A percentile compares a stretch with the other conserved stretches of the same genome.
phyloP scores from a whole-genome alignment of 1,140 invertebrate species.

The Metaphire vulgaris region DNA sequence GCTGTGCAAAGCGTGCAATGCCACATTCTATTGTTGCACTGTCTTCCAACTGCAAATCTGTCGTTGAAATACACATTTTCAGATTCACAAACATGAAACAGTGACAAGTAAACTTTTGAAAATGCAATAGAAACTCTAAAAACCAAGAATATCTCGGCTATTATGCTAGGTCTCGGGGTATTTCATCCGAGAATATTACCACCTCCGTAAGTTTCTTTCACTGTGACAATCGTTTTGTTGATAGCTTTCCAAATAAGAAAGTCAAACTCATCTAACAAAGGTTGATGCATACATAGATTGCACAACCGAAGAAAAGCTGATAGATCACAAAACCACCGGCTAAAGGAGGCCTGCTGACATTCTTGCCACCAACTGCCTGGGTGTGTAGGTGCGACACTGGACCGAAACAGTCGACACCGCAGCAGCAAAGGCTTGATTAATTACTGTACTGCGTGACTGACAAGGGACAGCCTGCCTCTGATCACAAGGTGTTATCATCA shows the following conservation, averaged over 20 bases:
- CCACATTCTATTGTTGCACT: constrained; percentile 1
- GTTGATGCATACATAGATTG: too few species aligned
- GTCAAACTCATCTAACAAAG: too few species aligned
- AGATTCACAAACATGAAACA: not conserved
- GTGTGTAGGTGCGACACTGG: not conserved
- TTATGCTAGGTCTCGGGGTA: not conserved
- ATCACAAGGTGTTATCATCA: not conserved
- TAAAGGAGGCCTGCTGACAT: too few species aligned
- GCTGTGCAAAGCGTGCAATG: not conserved
- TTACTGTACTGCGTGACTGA: not conserved
- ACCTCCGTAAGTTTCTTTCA: not conserved
- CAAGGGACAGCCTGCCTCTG: not conserved
- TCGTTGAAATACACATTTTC: not conserved
- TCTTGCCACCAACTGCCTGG: not conserved
- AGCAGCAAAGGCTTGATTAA: too few species aligned
- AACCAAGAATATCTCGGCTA: not conserved
- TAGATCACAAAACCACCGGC: too few species aligned
- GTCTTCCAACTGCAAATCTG: not conserved
- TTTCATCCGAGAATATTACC: not conserved
- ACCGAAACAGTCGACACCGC: too few species aligned
- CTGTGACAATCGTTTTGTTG: not conserved
- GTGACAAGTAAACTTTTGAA: not conserved
- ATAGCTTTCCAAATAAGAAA: not conserved
- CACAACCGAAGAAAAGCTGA: too few species aligned
- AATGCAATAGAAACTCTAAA: not conserved